Evolutionary conservation across 2,888 invertebrate genomes (phyloP).

Genomic region (Helobdella robusta): DNA sequence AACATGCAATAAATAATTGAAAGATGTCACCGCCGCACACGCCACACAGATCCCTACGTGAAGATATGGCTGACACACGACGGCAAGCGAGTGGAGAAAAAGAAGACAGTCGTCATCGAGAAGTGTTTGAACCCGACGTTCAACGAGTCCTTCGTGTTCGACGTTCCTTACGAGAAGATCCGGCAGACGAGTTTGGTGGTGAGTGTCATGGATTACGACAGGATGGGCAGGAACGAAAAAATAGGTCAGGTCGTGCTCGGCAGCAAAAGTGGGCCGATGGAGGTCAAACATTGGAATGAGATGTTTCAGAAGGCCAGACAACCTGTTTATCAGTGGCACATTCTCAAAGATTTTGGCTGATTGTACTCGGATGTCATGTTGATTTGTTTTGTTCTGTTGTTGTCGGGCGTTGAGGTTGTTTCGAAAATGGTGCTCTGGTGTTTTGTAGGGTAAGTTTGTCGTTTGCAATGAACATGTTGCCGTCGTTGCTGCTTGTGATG

Average conservation of each 20-base stretch:
- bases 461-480: no score
- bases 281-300: no score
- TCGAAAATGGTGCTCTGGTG: no score
- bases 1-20: no score
- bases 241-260: slow-evolving; percentile 61
- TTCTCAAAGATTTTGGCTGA: slow-evolving; percentile 60
- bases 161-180: slow-evolving; percentile 93
- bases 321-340: slow-evolving; percentile 91
- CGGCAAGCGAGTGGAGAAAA: slow-evolving; percentile 86
- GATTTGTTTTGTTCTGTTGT: background rate
- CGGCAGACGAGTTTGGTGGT: slow-evolving; percentile 77
- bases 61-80: slow-evolving; percentile 93
- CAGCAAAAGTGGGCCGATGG: no score
- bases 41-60: slow-evolving; percentile 91
- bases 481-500: no score
- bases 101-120: slow-evolving; percentile 66
- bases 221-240: slow-evolving; percentile 82
- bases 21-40: no score
- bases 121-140: slow-evolving; percentile 82
- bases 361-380: no score
- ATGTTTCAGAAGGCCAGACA: slow-evolving; percentile 88
- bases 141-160: slow-evolving; percentile 89
- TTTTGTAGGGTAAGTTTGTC: no score
- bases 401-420: no score
- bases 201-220: slow-evolving; percentile 90